These are phyloP conservation scores for Cerastis leucographa DNA, from an alignment of 2,888 invertebrate genomes.

Conservation along the genomic window DNA sequence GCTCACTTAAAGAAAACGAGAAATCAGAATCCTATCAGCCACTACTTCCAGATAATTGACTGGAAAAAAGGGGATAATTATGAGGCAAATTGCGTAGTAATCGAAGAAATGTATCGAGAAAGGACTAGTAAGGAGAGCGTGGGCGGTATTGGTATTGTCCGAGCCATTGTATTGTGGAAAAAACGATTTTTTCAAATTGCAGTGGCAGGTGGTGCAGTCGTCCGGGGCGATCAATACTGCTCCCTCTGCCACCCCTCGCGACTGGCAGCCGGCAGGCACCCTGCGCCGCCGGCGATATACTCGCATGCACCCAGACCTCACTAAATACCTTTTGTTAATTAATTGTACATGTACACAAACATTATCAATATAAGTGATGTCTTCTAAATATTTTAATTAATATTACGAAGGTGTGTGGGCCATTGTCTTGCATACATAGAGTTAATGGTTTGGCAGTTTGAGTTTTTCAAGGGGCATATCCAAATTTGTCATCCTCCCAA, in stretches of 20 bases:
- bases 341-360: constrained; percentile 18
- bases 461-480: not conserved
- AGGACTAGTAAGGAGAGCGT: not conserved
- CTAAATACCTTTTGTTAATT: constrained; percentile 28
- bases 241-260: constrained; percentile 59
- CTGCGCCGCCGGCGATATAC: constrained; percentile 53
- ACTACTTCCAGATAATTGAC: constrained; percentile 22
- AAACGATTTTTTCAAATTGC: constrained; percentile 77
- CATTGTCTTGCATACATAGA: constrained; percentile 41
- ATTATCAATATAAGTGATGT: constrained; percentile 14
- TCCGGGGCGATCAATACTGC: constrained; percentile 81
- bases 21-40: constrained; percentile 9
- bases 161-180: constrained; percentile 56
- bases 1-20: not conserved
- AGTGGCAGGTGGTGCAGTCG: constrained; percentile 82
- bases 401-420: constrained; percentile 35
- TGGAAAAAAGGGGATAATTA: constrained; percentile 8
- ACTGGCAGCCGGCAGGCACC: constrained; percentile 46
- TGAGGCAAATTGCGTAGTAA: constrained; percentile 13
- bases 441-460: not conserved
- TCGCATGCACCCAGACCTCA: constrained; percentile 52
- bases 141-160: constrained; percentile 42
- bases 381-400: constrained; percentile 37
- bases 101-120: constrained; percentile 19
- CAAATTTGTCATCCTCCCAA: not conserved